Percentiles rank a stretch among this genome's conserved stretches.
These are phyloP conservation scores for Papilio gigon DNA, from an alignment of 2,888 invertebrate genomes.

Conservation along the genomic window DNA sequence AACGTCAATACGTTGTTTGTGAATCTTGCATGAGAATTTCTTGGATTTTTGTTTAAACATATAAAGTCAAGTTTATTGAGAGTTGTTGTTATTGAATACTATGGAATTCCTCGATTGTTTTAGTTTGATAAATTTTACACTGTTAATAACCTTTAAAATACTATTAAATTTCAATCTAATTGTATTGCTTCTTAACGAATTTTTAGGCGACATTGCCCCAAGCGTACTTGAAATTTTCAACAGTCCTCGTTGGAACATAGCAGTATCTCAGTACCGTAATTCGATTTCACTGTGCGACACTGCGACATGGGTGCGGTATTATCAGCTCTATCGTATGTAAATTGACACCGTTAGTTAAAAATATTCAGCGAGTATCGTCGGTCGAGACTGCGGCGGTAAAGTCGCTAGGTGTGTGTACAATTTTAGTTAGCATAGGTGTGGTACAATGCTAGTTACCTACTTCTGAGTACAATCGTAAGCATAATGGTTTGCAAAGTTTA, in stretches of 20 bases:
- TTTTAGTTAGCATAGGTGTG: constrained; percentile 43
- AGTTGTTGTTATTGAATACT: no score
- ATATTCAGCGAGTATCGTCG: constrained; percentile 36
- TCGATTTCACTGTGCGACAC: constrained; percentile 15
- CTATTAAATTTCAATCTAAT: no score
- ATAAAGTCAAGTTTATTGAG: no score
- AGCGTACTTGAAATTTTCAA: constrained; percentile 19
- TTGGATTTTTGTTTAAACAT: no score
- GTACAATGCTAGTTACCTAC: constrained; percentile 27
- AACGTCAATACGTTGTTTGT: no score
- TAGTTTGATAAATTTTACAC: no score
- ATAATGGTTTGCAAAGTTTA: not conserved
- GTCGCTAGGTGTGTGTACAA: constrained; percentile 45
- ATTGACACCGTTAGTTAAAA: constrained; percentile 37
- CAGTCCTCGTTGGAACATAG: constrained; percentile 25
- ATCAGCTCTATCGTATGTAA: constrained; percentile 40
- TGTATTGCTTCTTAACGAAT: no score
- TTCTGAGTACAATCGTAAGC: constrained; percentile 30
- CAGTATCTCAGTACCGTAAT: constrained; percentile 32
- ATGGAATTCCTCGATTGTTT: no score
- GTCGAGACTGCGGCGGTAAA: constrained; percentile 32
- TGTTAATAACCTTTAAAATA: no score
- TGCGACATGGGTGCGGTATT: constrained; percentile 39
- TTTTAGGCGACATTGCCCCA: not conserved
- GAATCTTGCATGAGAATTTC: no score